These are phyloP conservation scores for Hippocampus zosterae DNA, from an alignment of 2,113 vertebrate species.

Conservation along the genomic window DNA sequence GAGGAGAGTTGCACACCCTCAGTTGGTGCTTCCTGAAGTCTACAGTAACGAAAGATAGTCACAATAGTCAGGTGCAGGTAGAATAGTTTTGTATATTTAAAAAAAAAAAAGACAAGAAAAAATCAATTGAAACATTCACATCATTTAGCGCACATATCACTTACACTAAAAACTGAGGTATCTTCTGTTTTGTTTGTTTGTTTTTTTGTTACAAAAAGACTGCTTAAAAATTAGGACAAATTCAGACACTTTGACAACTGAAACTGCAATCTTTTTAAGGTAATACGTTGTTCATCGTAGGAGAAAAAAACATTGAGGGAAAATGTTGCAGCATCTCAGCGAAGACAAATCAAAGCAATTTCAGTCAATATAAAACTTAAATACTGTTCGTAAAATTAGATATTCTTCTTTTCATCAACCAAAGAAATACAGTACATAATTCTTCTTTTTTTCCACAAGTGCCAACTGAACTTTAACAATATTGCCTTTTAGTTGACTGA, in stretches of 20 bases:
- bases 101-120: not conserved
- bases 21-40: not conserved
- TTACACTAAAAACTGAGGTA: not conserved
- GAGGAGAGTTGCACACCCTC: not conserved
- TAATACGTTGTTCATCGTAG: not conserved
- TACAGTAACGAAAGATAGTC: not conserved
- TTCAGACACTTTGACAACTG: not conserved
- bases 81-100: conserved; percentile 2
- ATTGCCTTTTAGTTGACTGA: not conserved
- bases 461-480: not conserved
- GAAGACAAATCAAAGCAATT: not conserved
- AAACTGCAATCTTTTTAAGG: not conserved
- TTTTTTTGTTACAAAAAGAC: not conserved
- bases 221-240: not conserved
- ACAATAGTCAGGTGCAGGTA: not conserved
- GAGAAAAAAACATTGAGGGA: no score
- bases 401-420: not conserved
- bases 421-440: not conserved
- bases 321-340: not conserved
- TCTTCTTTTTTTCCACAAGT: not conserved
- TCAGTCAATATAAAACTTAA: not conserved
- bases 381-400: not conserved
- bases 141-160: not conserved
- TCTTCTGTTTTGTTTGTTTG: not conserved
- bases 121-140: not conserved